Evolutionary conservation across 2,113 vertebrate species (phyloP).

Genomic region (Syngnathus typhle): DNA sequence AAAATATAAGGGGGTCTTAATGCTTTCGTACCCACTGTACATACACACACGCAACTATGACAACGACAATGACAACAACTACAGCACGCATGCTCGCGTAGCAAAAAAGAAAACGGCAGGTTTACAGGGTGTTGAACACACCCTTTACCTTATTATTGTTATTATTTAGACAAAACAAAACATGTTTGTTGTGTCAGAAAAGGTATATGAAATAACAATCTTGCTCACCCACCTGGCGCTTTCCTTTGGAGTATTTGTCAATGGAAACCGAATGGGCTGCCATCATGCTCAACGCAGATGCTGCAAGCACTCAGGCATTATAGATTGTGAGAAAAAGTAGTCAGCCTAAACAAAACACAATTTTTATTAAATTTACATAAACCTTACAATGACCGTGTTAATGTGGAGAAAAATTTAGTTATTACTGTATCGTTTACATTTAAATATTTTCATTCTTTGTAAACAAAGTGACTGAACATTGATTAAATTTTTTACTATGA

Average conservation of each 20-base stretch:
- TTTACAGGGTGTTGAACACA: neutral
- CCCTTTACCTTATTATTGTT: neutral
- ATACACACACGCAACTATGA: too few relatives aligned
- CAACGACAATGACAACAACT: too few relatives aligned
- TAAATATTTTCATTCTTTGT: neutral
- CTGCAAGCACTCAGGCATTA: constrained; percentile 64
- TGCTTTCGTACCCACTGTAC: too few relatives aligned
- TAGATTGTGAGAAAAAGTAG: constrained; percentile 48
- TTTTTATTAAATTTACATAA: constrained; percentile 16
- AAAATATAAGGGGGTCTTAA: too few relatives aligned
- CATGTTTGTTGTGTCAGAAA: neutral
- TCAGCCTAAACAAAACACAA: constrained; percentile 52
- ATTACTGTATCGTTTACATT: neutral
- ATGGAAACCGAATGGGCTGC: constrained; percentile 69
- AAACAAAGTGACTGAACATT: neutral
- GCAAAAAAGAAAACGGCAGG: neutral
- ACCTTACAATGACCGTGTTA: neutral
- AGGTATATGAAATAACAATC: neutral
- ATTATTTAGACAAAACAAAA: neutral
- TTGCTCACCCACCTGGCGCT: constrained; percentile 63
- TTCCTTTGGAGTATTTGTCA: constrained; percentile 68
- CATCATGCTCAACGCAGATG: constrained; percentile 66
- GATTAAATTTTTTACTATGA: too few relatives aligned
- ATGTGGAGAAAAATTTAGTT: neutral
- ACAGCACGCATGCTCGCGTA: neutral